phyloP scores from a whole-genome alignment of 2,113 vertebrate genomes.

The Menura novaehollandiae region DNA sequence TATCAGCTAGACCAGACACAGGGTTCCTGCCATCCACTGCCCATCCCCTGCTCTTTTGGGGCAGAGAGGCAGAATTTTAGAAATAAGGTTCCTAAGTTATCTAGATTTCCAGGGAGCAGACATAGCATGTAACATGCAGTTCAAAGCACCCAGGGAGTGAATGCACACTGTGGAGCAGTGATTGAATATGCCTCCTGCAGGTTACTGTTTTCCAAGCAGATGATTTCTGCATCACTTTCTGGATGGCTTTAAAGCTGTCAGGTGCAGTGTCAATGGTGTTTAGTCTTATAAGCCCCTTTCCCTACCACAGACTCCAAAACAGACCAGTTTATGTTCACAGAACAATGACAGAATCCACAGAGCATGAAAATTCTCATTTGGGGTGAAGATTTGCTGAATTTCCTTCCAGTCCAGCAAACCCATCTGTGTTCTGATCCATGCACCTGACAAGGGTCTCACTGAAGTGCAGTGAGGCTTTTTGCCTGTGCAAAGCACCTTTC shows the following conservation, averaged over 20 bases:
- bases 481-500: background rate
- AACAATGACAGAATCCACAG: background rate
- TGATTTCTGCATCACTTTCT: background rate
- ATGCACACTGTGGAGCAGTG: background rate
- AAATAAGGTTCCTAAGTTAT: background rate
- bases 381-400: background rate
- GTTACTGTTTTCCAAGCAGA: background rate
- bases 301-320: background rate
- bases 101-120: background rate
- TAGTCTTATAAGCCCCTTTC: background rate
- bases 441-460: background rate
- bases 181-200: background rate
- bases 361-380: background rate
- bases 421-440: background rate
- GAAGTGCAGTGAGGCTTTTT: background rate
- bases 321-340: background rate
- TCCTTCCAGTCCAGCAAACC: background rate
- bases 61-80: background rate
- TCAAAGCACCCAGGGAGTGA: background rate
- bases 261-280: background rate
- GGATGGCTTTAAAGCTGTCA: background rate
- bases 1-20: background rate
- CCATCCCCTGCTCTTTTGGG: background rate
- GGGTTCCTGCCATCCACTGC: background rate
- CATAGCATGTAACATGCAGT: rapidly evolving